phyloP scores from a whole-genome alignment of 1,140 invertebrate species.

The Marisa cornuarietis region DNA sequence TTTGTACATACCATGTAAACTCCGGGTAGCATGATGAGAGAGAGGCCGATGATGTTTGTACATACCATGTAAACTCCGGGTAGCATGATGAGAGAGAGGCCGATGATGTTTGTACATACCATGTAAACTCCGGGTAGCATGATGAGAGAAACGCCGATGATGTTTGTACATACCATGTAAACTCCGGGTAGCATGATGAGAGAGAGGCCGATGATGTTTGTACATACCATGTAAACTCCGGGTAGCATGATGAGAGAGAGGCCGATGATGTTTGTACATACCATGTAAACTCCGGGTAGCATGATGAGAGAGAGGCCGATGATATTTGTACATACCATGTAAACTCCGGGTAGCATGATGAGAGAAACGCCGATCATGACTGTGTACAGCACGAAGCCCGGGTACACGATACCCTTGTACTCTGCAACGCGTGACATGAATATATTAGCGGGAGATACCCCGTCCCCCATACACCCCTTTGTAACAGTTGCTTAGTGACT shows the following conservation, averaged over 20 bases:
- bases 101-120: constrained; percentile 42
- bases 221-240: constrained; percentile 46
- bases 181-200: too few species aligned
- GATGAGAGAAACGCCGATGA: neutral
- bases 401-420: constrained; percentile 41
- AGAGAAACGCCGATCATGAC: constrained; percentile 52
- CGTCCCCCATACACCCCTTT: too few species aligned
- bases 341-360: constrained; percentile 50
- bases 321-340: constrained; percentile 41
- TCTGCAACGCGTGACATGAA: constrained; percentile 9
- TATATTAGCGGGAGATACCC: too few species aligned
- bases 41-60: too few species aligned
- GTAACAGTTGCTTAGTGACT: too few species aligned
- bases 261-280: constrained; percentile 37
- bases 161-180: constrained; percentile 46
- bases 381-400: constrained; percentile 52
- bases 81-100: neutral
- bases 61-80: too few species aligned
- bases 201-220: neutral
- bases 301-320: neutral
- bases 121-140: constrained; percentile 29
- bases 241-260: neutral
- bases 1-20: too few species aligned
- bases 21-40: too few species aligned
- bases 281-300: constrained; percentile 34